Percentiles rank a stretch among this genome's conserved stretches.
Evolutionary conservation across 2,797 vertebrate genomes (phyloP).

Genomic region (Pogoniulus pusillus): DNA sequence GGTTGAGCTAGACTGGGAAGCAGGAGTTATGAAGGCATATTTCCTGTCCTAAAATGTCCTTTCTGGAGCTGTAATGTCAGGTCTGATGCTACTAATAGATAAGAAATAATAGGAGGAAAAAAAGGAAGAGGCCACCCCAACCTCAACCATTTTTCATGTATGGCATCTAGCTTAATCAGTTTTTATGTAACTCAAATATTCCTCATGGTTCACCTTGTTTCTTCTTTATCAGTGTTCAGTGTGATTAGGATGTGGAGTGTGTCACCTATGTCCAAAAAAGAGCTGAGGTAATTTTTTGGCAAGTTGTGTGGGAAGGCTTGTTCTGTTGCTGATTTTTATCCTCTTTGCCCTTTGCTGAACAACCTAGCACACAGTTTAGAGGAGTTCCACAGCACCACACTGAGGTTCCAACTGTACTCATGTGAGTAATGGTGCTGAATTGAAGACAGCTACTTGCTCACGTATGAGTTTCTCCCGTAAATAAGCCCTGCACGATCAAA

Average conservation of each 20-base stretch:
- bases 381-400: not conserved
- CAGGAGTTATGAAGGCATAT: not conserved
- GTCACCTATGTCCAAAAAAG: not conserved
- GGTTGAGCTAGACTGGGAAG: not conserved
- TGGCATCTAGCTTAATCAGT: not conserved
- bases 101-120: not conserved
- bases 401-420: not conserved
- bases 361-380: not conserved
- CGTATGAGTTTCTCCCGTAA: not conserved
- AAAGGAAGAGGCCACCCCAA: not conserved
- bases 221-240: not conserved
- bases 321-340: not conserved
- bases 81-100: not conserved
- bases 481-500: constrained; percentile 36
- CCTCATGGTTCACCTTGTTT: not conserved
- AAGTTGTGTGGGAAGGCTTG: not conserved
- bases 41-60: not conserved
- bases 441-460: not conserved
- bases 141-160: not conserved
- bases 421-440: not conserved
- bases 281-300: constrained; percentile 12
- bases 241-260: not conserved
- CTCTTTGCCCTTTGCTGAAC: not conserved
- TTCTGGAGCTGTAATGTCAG: not conserved
- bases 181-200: constrained; percentile 18